Evolutionary conservation across 2,113 vertebrate genomes (phyloP).

Genomic region (Ctenodactylus gundi): DNA sequence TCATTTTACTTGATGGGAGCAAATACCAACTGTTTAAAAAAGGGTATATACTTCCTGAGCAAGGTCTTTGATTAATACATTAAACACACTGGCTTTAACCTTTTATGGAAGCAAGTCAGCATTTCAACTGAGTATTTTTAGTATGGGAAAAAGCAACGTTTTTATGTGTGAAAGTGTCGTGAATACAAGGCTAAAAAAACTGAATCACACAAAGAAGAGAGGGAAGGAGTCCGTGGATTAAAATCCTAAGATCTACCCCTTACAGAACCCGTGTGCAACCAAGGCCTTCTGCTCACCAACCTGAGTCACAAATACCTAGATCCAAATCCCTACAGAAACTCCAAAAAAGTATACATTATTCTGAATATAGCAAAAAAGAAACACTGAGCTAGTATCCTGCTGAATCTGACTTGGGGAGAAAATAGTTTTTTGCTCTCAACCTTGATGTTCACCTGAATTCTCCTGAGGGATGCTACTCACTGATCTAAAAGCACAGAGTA

Average conservation of each 20-base stretch:
- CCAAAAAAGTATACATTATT: not conserved
- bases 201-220: not conserved
- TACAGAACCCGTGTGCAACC: not conserved
- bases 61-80: not conserved
- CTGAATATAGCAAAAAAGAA: not conserved
- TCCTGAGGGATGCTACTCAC: not conserved
- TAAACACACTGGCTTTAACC: not conserved
- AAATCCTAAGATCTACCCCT: not conserved
- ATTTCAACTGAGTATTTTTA: not conserved
- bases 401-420: not conserved
- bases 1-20: not conserved
- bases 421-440: not conserved
- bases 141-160: not conserved
- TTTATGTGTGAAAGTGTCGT: rapidly evolving
- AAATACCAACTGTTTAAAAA: not conserved
- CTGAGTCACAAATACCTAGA: not conserved
- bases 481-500: not conserved
- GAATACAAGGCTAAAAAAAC: not conserved
- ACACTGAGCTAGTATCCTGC: not conserved
- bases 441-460: not conserved
- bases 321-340: not conserved
- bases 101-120: not conserved
- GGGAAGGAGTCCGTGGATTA: not conserved
- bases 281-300: not conserved
- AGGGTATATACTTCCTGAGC: not conserved